phyloP scores from a whole-genome alignment of 1,140 invertebrate genomes.

The Aphaenogaster ashmeadi region DNA sequence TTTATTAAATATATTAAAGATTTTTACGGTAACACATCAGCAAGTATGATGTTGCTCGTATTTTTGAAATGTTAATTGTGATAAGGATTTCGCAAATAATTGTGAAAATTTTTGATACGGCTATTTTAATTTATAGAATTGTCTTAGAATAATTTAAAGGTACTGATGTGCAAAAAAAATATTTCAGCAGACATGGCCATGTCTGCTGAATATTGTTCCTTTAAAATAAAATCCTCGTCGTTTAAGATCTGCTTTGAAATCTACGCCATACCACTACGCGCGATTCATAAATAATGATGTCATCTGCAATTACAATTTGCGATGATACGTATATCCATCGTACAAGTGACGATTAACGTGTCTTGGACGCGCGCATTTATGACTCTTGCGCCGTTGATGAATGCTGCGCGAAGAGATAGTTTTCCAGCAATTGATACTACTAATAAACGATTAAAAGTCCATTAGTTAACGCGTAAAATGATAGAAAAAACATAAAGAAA shows the following conservation, averaged over 20 bases:
- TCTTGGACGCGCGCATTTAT: not conserved
- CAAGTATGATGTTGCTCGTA: not conserved
- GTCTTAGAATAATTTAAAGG: not conserved
- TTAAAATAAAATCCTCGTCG: conserved; percentile 19
- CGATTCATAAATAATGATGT: conserved; percentile 43
- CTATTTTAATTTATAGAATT: not conserved
- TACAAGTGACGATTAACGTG: conserved; percentile 17
- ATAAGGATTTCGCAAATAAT: not conserved
- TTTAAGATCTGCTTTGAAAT: conserved; percentile 28
- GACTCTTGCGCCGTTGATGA: not conserved
- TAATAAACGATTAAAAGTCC: conserved; percentile 6
- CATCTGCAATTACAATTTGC: conserved; percentile 49
- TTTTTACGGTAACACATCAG: not conserved
- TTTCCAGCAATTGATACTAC: conserved; percentile 24
- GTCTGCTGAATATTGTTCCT: not conserved
- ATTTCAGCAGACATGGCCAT: not conserved
- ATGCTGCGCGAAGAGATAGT: conserved; percentile 16
- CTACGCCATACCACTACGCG: not conserved
- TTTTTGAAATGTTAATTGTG: not conserved
- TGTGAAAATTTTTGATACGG: not conserved
- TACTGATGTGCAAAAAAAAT: not conserved
- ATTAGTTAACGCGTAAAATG: not conserved
- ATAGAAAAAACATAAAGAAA: not conserved
- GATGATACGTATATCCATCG: conserved; percentile 13
- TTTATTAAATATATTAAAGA: not conserved